Conservation (phyloP, 2,113 vertebrate genomes). For the Varanus salvator region DNA sequence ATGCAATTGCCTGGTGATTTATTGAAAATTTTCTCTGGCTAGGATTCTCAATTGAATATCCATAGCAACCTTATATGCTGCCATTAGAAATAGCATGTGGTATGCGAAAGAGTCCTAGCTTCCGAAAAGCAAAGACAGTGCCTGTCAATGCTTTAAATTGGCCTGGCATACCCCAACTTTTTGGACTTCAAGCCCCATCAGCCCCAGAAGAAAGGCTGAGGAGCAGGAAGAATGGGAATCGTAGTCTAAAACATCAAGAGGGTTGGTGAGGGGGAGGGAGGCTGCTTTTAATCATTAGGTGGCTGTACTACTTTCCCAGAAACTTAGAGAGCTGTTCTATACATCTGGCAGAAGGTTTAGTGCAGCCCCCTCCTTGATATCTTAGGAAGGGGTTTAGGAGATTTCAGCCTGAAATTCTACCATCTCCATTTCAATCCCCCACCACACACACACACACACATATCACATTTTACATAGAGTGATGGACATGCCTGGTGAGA, state of each 20-base stretch:
- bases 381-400: too few relatives aligned
- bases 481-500: not conserved
- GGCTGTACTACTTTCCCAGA: not conserved
- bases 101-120: not conserved
- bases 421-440: too few relatives aligned
- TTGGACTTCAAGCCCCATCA: too few relatives aligned
- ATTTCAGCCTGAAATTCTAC: not conserved
- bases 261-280: too few relatives aligned
- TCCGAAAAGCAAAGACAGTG: not conserved
- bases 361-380: not conserved
- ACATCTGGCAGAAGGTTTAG: not conserved
- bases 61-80: not conserved
- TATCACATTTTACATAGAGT: not conserved
- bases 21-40: not conserved
- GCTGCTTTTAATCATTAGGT: not conserved
- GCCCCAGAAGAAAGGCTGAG: too few relatives aligned
- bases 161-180: too few relatives aligned
- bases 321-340: not conserved
- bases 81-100: not conserved
- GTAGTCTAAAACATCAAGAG: too few relatives aligned
- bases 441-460: too few relatives aligned
- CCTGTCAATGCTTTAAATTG: not conserved
- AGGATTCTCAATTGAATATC: conserved; percentile 14
- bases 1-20: not conserved
- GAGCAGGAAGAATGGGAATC: too few relatives aligned